A percentile compares a stretch with the other conserved stretches of the same genome.
These are phyloP conservation scores for Busseola fusca DNA, from an alignment of 2,888 invertebrate genomes.

Conservation along the genomic window DNA sequence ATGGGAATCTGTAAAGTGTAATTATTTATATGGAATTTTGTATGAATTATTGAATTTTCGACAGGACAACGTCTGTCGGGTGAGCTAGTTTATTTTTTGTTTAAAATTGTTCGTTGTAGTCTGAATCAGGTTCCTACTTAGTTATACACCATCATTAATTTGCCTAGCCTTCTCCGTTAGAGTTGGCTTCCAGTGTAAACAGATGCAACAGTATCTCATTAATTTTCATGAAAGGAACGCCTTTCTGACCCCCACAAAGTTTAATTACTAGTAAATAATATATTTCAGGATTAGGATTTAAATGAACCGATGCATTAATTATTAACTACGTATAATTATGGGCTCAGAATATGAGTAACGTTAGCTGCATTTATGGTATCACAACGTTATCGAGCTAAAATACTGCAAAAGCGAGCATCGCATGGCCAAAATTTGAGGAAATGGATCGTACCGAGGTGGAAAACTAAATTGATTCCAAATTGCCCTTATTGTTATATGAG, in stretches of 20 bases:
- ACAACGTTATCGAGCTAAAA: slow-evolving; percentile 27
- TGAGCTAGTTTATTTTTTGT: not conserved
- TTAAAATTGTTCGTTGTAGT: too few species aligned
- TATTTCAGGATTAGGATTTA: not conserved
- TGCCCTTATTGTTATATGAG: slow-evolving; percentile 25
- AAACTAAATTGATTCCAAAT: slow-evolving; percentile 44
- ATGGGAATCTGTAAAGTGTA: not conserved
- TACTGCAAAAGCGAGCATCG: slow-evolving; percentile 25
- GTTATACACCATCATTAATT: not conserved
- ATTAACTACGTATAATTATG: slow-evolving; percentile 21
- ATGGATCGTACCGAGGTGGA: slow-evolving; percentile 28
- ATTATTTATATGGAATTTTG: not conserved
- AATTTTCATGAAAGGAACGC: not conserved
- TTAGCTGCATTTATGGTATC: slow-evolving; percentile 35
- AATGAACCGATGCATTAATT: slow-evolving; percentile 10
- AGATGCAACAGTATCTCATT: not conserved
- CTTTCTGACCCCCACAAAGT: not conserved
- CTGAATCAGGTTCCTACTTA: not conserved
- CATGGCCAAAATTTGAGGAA: slow-evolving; percentile 43
- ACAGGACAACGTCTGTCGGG: not conserved
- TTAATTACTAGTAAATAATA: not conserved
- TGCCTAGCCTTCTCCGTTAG: not conserved
- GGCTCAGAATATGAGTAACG: slow-evolving; percentile 19
- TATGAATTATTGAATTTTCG: not conserved
- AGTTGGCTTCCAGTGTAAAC: not conserved